Evolutionary conservation across 1,140 invertebrate genomes (phyloP), one percentile per base, ranked within the genome.

Genomic region (Sinella curviseta): DNA sequence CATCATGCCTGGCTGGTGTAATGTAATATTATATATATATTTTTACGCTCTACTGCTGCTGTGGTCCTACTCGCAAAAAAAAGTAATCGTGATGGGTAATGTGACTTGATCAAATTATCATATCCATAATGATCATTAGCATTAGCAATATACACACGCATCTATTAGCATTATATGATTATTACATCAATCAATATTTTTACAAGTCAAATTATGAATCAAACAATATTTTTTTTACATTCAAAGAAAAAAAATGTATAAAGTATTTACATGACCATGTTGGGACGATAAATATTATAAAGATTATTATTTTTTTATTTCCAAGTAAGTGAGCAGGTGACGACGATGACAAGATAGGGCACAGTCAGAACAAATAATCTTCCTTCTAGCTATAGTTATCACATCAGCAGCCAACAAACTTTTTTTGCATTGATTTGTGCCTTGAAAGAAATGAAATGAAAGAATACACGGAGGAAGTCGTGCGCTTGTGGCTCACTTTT

Each of bases 51-150:
- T 48, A 20, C 39, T 12, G 20, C 8, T 48, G 39, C 8, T 48
- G 39, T 48, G 20, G 39, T 48, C 39, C 39, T 20, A 12, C 39
- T n/a, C n/a, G n/a, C n/a, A n/a, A n/a, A n/a, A n/a, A n/a, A 48
- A 48, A 12, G 39, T 8, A 48, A 17, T 65, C 57, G 57, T 65
- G 57, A 65, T 48, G n/a, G 39, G 24, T 65, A 65, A 65, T 65
- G 57, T 65, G 57, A 65, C 57, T 65, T 65, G 57, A 65, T 65
- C 57, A 65, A 65, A 65, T 65, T 65, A 65, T 65, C 57, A 65
- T 65, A 16, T 8, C 4, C 14, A 26, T 65, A 8, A 65, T 65
- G 8, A 65, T 14, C 4, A 65, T 26, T 48, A 48, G 39, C 20
- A 48, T 48, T 48, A 48, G 39, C 39, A 48, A 12, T 48, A 48